Base-by-base conservation (phyloP, 1,140 invertebrate genomes). In the Zelostemma sp. region DNA sequence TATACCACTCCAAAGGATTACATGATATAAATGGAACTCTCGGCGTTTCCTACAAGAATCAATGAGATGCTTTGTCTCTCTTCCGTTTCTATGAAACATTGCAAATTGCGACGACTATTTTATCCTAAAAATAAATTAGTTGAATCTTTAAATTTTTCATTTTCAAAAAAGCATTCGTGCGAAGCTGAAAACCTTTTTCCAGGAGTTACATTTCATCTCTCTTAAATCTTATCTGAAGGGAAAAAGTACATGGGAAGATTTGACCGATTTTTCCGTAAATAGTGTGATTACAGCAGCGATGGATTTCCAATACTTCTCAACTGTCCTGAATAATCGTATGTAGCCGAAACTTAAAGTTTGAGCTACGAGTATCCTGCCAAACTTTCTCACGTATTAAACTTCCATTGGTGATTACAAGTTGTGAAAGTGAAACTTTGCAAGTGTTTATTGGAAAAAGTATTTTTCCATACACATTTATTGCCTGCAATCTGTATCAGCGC, bases 1-100 rank as follows among this genome's bases (percentile, higher is more conserved):
- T 50, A 50, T 50, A 50, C 48, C 48, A 50, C 48, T 50, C 48
- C 14, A 35, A 50, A 50, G 48, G 48, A 50, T 50, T 50, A 50
- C 48, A 35, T 25, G 3, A 1, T 28, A 25, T 31, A 49, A 49
- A 49, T 49, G 21, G 18, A 12, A 28, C 25, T 49, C 4, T 49
- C 18, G 28, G 46, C 11, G 11, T 49, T 49, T 49, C 12, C 21
- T 19, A 49, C 25, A n/a, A 49, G 14, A 28, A 49, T 49, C 21
- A 49, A 28, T 28, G 11, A 15, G 21, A 21, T 49, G 21, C 18
- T 49, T 19, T 21, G 45, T 47, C 18, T 17, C 45, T 18, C 45
- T 19, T 47, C 8, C n/a, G 12, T 11, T 45, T 21, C 19, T 19
- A 8, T 19, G 17, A 19, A 19, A 18, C 45, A 21, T 19, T 8